Conservation (phyloP, 2,797 vertebrate genomes). For the Eleutherodactylus coqui region DNA sequence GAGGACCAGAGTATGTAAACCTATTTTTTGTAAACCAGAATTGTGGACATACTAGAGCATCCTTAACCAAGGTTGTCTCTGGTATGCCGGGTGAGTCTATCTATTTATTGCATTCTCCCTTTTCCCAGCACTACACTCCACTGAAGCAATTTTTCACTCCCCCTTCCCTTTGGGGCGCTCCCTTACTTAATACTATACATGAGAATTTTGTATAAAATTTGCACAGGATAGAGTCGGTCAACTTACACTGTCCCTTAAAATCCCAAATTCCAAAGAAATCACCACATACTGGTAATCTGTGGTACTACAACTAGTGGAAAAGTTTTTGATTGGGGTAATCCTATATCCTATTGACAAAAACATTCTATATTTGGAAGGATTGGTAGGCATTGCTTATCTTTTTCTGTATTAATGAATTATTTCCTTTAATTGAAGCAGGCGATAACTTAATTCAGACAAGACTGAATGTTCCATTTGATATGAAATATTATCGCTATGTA, state of each 20-base stretch:
- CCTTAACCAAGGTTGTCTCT: too few species aligned
- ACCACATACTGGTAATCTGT: not conserved
- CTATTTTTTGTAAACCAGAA: too few species aligned
- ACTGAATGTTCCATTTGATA: not conserved
- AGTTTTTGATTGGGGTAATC: not conserved
- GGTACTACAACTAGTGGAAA: not conserved
- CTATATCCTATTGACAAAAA: not conserved
- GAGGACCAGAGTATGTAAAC: too few species aligned
- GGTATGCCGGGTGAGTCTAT: too few species aligned
- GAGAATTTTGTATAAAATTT: not conserved
- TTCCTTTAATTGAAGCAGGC: not conserved
- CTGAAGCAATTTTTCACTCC: too few species aligned
- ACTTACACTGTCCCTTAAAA: too few species aligned
- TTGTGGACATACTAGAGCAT: too few species aligned
- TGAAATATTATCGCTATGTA: conserved; percentile 18
- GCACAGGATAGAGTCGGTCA: not conserved
- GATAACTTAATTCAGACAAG: not conserved
- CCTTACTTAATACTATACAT: too few species aligned
- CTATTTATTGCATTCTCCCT: too few species aligned
- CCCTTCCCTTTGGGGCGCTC: too few species aligned
- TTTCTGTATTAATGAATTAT: not conserved
- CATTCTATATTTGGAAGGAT: too few species aligned
- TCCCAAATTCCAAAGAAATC: not conserved
- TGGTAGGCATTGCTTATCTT: not conserved
- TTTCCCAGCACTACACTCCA: too few species aligned